These are phyloP conservation scores for Diachrysia chrysitis DNA, from an alignment of 2,888 invertebrate species.

Conservation along the genomic window DNA sequence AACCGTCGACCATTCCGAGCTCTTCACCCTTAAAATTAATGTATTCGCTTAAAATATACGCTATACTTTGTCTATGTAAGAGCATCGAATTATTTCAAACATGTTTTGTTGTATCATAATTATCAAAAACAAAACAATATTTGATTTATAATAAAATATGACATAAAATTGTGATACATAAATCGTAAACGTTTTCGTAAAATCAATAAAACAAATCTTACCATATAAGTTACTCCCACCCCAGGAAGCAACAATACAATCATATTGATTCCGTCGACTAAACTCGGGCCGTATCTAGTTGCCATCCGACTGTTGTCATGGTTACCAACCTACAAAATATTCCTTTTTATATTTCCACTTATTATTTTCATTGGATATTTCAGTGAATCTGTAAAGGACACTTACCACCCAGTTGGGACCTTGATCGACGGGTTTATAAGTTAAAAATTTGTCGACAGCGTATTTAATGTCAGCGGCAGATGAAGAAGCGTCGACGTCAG, in stretches of 20 bases:
- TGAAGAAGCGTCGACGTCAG: conserved; percentile 88
- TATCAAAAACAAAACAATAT: too few species aligned
- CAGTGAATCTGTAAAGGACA: conserved; percentile 42
- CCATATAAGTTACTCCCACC: conserved; percentile 92
- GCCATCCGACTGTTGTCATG: conserved; percentile 91
- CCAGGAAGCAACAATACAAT: conserved; percentile 93
- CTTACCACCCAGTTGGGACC: conserved; percentile 94
- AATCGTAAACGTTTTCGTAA: not conserved
- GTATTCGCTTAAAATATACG: not conserved
- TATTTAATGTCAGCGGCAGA: conserved; percentile 90
- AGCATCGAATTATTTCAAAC: too few species aligned
- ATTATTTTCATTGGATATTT: conserved; percentile 16
- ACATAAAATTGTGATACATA: too few species aligned
- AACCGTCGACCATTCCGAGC: conserved; percentile 93
- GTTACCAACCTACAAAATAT: conserved; percentile 89
- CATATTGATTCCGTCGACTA: conserved; percentile 92
- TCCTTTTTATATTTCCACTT: conserved; percentile 20
- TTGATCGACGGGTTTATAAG: conserved; percentile 89
- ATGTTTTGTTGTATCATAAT: too few species aligned
- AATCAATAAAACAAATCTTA: conserved; percentile 46
- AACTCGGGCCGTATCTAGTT: conserved; percentile 89
- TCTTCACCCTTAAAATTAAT: conserved; percentile 92
- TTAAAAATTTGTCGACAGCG: conserved; percentile 91
- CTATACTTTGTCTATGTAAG: too few species aligned
- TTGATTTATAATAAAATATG: too few species aligned